Base-by-base conservation (phyloP, 2,797 vertebrate genomes). In the Cyprinella venusta region DNA sequence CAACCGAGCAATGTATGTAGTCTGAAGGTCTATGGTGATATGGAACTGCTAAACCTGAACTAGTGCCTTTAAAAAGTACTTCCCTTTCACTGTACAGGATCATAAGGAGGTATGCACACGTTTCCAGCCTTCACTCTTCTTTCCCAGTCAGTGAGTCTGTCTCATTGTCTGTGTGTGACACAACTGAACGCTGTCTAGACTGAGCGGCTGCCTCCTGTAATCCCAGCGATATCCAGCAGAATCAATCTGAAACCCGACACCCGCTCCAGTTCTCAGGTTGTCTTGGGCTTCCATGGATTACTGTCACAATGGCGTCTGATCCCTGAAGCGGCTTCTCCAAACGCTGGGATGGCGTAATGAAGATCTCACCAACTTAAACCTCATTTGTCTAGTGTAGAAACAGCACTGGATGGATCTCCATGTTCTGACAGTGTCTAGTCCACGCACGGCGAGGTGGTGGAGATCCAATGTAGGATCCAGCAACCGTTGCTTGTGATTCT, bases 101-200 rank as follows among this genome's bases (percentile, higher is more conserved):
- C 48, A 33, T 33, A 21, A 13, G 26, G n/a, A 26, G 24, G 59
- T 42, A 70, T 8, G 30, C 64, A 50, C 3, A 19, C 42, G 19
- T 68, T 52, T 38, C 77, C 50, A 69, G 54, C 36, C 38, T 64
- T 42, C 67, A 21, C 19, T 19, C 36, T 36, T 81, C 40, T 85
- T 61, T n/a, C n/a, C 13, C 71, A 15, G 33, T 64, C 56, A 24
- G n/a, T 6, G 24, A 8, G 80, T 93, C 91, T 81, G 91, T 94
- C 83, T 91, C 92, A 95, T 96, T 97, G 96, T 96, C 94, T 95
- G 92, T 88, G 90, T 93, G 95, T 94, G 93, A 93, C 94, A 96
- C 95, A 96, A 97, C 95, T 92, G 95, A 96, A 95, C 95, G 91
- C 92, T 94, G 97, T 98, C 97, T 98, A 99, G 97, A 98, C 97